Percentiles rank a stretch among this genome's conserved stretches.
phyloP scores from a whole-genome alignment of 1,140 invertebrate genomes.

The Oedothorax gibbosus region DNA sequence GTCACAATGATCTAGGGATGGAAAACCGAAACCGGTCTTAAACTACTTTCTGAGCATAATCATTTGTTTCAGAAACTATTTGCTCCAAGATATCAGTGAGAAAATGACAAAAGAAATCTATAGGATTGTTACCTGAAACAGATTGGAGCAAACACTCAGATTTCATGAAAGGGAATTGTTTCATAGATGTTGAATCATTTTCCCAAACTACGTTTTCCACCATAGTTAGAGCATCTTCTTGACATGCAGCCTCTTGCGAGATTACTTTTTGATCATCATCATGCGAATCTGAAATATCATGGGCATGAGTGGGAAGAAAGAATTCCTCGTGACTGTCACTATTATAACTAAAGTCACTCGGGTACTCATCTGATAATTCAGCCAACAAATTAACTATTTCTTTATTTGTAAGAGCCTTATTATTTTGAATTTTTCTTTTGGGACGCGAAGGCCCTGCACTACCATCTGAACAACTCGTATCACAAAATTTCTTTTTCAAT shows the following conservation, averaged over 20 bases:
- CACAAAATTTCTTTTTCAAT: slow-evolving; percentile 15
- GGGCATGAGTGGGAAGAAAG: not conserved
- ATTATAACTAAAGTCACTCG: slow-evolving; percentile 5
- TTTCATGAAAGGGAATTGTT: not conserved
- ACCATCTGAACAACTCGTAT: slow-evolving; percentile 4
- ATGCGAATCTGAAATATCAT: not conserved
- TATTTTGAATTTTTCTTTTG: slow-evolving; percentile 2
- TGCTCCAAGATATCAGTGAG: slow-evolving; percentile 32
- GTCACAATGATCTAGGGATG: no score
- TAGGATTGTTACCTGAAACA: not conserved
- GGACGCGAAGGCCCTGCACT: not conserved
- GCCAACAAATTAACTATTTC: no score
- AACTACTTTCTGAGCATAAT: slow-evolving; percentile 11
- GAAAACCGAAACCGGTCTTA: no score
- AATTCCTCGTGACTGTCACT: not conserved
- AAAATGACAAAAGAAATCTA: slow-evolving; percentile 12
- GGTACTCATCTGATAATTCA: not conserved
- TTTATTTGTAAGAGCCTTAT: not conserved
- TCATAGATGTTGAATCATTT: no score
- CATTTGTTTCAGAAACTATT: slow-evolving; percentile 21
- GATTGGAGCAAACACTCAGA: not conserved
- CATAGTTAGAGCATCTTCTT: no score
- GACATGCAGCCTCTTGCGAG: not conserved
- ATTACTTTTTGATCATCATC: not conserved
- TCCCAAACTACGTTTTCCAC: not conserved